phyloP scores from a whole-genome alignment of 2,113 vertebrate species.

The Scomber scombrus region DNA sequence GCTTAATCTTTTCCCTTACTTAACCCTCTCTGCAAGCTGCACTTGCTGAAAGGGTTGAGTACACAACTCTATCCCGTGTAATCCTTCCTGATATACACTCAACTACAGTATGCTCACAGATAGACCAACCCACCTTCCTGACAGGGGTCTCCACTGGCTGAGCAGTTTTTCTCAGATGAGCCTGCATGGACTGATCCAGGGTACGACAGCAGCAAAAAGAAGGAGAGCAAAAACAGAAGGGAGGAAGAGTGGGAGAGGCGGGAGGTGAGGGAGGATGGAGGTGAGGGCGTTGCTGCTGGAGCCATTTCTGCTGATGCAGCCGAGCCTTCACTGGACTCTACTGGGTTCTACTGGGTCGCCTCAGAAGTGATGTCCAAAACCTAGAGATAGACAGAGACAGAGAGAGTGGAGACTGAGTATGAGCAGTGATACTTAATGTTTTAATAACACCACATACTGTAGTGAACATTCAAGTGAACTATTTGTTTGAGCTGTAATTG shows the following conservation, averaged over 20 bases:
- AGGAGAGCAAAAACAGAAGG: constrained; percentile 50
- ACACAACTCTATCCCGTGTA: not conserved
- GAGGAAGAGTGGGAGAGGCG: constrained; percentile 33
- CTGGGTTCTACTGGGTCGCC: constrained; percentile 24
- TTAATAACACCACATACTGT: no score
- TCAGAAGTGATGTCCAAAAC: constrained; percentile 27
- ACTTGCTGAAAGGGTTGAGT: not conserved
- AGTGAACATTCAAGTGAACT: not conserved
- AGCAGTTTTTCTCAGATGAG: constrained; percentile 71
- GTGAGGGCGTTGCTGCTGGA: constrained; percentile 55
- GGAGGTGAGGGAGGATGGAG: constrained; percentile 26
- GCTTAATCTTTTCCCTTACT: constrained; percentile 16
- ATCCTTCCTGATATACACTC: not conserved
- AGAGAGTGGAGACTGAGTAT: constrained; percentile 8
- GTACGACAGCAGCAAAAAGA: constrained; percentile 69
- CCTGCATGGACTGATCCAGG: constrained; percentile 53
- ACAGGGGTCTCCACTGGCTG: constrained; percentile 78
- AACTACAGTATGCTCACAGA: not conserved
- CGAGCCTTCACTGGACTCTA: constrained; percentile 32
- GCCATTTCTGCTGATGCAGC: constrained; percentile 51
- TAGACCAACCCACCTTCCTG: constrained; percentile 74
- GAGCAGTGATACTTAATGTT: not conserved
- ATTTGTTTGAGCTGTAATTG: not conserved
- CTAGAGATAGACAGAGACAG: constrained; percentile 35
- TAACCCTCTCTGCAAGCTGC: constrained; percentile 1